Evolutionary conservation across 2,113 vertebrate genomes (phyloP), one percentile per base, ranked within the genome.

Genomic region (Lucifuga dentata): DNA sequence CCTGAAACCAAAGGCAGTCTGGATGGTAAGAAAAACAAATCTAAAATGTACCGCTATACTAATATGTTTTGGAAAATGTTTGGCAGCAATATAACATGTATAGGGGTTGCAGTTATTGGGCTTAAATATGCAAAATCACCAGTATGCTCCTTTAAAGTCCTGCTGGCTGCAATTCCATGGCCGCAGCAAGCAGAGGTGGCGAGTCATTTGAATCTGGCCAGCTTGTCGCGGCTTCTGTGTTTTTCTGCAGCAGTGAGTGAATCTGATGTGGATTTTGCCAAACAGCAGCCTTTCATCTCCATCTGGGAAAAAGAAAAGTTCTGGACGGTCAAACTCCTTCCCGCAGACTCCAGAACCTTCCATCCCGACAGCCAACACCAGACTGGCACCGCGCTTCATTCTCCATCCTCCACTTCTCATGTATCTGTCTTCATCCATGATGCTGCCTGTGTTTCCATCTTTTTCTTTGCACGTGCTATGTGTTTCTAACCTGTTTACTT

Each of bases 111-210:
- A n/a, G n/a, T n/a, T n/a, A n/a, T n/a, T n/a, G n/a, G n/a, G n/a
- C n/a, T n/a, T n/a, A n/a, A n/a, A n/a, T n/a, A n/a, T n/a, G n/a
- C n/a, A n/a, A n/a, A n/a, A n/a, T n/a, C n/a, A n/a, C n/a, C n/a
- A n/a, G n/a, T n/a, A n/a, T n/a, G n/a, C n/a, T n/a, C n/a, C n/a
- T n/a, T n/a, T n/a, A n/a, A n/a, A n/a, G n/a, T n/a, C n/a, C n/a
- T n/a, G 41, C 46, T 46, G 66, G 64, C 46, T 59, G 66, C 76
- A 78, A 70, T 44, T 74, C 59, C 43, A 41, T 68, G 46, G 76
- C 79, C 76, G 67, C 38, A 51, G 29, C 78, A 84, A 86, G 52
- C 58, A 33, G 73, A 90, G 77, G 81, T 80, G 79, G 75, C 79
- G 83, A 71, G 68, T 77, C 76, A 72, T 75, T 83, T 74, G 46